Evolutionary conservation across 2,888 invertebrate genomes (phyloP), one percentile per base, ranked within the genome.

Genomic region (Julus scandinavius): DNA sequence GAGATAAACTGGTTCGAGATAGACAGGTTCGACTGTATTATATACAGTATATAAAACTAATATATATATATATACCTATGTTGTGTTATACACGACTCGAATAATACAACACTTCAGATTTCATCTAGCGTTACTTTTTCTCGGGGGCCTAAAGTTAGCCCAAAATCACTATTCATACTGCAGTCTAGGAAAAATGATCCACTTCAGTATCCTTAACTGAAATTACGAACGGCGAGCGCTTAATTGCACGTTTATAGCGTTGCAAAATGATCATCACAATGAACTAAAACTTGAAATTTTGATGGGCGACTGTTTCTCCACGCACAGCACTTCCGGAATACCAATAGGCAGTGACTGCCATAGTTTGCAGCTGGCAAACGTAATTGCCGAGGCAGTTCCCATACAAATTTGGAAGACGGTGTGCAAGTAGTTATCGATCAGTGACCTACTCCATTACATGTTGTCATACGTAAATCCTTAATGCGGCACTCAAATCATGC

Each of bases 361-460:
- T 58, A 58, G 58, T 17, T 58, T 17, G 58, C 58, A 58, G 58
- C 58, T 58, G 58, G 58, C 58, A 58, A 15, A 58, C 58, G 15
- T 58, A 58, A 58, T 58, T 58, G 58, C 15, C 58, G 58, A 58
- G 58, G 58, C 58, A 58, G 58, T 58, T 58, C 58, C 58, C 58
- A 17, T 58, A 11, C 58, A 11, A 15, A 58, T 5, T 15, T 17
- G 58, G 15, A 15, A 58, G 58, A 58, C 49, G 6, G 49, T 1
- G 58, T 58, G 58, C 58, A 4, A 58, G 58, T 15, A 58, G 58
- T 58, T 58, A 58, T 58, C 58, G 58, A 58, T 58, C 58, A 58
- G 58, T 58, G 58, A 58, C 58, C 58, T 58, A 58, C 58, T 58
- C 58, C 58, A 58, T 58, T 58, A 58, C 58, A 58, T 58, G 58